These are phyloP conservation scores for Mactra quadrangularis DNA, from an alignment of 1,140 invertebrate species.

Conservation along the genomic window DNA sequence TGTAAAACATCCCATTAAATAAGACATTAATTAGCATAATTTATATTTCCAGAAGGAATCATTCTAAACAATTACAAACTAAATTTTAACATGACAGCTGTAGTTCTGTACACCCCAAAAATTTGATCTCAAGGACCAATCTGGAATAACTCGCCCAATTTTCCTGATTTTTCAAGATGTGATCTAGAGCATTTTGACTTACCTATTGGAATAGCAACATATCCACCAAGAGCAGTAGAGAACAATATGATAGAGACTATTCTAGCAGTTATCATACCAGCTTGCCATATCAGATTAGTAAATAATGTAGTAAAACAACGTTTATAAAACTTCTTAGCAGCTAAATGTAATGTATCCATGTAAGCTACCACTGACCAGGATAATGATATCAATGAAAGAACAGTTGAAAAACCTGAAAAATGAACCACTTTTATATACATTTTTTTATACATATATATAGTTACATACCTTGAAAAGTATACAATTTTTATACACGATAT, in stretches of 20 bases:
- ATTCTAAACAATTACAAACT: no score
- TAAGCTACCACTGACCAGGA: slow-evolving; percentile 94
- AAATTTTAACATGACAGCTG: no score
- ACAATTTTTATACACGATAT: background rate
- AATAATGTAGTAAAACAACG: slow-evolving; percentile 86
- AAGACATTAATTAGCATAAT: no score
- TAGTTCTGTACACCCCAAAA: no score
- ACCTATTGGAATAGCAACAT: slow-evolving; percentile 83
- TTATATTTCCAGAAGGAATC: no score
- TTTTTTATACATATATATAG: background rate
- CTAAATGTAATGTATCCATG: slow-evolving; percentile 90
- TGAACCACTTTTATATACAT: slow-evolving; percentile 62
- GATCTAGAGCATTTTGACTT: slow-evolving; percentile 32
- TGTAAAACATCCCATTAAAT: no score
- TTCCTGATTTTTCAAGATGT: no score
- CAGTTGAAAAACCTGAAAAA: slow-evolving; percentile 80
- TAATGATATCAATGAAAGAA: slow-evolving; percentile 90
- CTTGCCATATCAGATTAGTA: slow-evolving; percentile 86
- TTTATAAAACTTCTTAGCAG: slow-evolving; percentile 85
- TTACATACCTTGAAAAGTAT: background rate
- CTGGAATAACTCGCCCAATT: no score
- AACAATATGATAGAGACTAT: slow-evolving; percentile 86
- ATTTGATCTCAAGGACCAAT: no score
- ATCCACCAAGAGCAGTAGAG: slow-evolving; percentile 84
- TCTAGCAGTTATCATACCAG: slow-evolving; percentile 89